Conservation (phyloP, 37 sponge, comb jelly and placozoan species). For the Mnemiopsis leidyi region DNA sequence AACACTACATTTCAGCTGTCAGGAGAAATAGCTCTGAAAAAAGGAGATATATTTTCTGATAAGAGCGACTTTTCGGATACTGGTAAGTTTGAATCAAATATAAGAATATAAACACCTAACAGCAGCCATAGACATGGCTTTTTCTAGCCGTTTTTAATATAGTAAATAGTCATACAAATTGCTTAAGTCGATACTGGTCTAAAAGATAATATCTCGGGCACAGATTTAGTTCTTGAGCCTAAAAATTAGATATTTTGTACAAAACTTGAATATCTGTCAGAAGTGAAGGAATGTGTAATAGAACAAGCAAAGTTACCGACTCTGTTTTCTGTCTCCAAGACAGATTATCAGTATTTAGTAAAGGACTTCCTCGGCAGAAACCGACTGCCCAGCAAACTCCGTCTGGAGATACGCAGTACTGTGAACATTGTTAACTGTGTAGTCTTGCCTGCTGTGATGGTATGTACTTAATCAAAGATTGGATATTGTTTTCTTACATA, state of each 20-base stretch:
- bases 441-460: background rate
- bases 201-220: no score
- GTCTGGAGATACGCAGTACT: background rate
- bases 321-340: background rate
- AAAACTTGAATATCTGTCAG: no score
- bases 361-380: background rate
- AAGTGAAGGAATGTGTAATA: conserved; percentile 32
- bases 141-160: no score
- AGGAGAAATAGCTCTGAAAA: background rate
- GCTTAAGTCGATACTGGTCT: no score
- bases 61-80: background rate
- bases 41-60: conserved; percentile 1
- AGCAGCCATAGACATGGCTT: no score
- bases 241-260: no score
- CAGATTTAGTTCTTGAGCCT: no score
- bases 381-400: background rate
- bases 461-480: no score
- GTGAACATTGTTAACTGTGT: background rate
- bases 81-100: background rate
- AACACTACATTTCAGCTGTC: conserved; percentile 16
- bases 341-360: background rate
- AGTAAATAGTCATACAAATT: no score
- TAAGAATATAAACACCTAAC: no score
- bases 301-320: background rate
- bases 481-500: no score